A percentile compares a stretch with the other conserved stretches of the same genome.
Conservation (phyloP, 2,797 vertebrate genomes). For the Tamandua tetradactyla region DNA sequence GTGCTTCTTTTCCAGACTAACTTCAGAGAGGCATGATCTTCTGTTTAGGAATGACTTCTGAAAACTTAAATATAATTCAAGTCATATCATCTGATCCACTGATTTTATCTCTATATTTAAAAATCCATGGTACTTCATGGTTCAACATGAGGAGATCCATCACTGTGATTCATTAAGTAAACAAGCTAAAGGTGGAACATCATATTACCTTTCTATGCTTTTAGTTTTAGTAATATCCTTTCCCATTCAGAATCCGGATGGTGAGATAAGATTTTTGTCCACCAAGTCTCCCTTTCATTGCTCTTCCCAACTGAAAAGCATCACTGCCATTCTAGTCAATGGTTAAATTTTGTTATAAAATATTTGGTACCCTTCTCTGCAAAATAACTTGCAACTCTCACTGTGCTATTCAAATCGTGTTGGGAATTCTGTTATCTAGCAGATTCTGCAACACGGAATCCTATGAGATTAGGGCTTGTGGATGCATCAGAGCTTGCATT, state of each 20-base stretch:
- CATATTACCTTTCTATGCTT: constrained; percentile 6
- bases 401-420: background rate
- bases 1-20: background rate
- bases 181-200: constrained; percentile 44
- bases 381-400: background rate
- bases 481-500: background rate
- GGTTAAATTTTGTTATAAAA: constrained; percentile 26
- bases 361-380: background rate
- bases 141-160: constrained; percentile 23
- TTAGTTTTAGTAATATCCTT: constrained; percentile 47
- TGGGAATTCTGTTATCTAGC: background rate
- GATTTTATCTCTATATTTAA: constrained; percentile 50
- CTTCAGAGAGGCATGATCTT: constrained; percentile 29
- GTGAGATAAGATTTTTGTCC: constrained; percentile 47
- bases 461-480: background rate
- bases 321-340: constrained; percentile 33
- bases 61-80: constrained; percentile 51
- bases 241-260: constrained; percentile 12
- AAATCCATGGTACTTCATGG: constrained; percentile 17
- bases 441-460: background rate
- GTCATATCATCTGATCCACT: constrained; percentile 2
- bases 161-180: constrained; percentile 58
- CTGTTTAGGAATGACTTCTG: constrained; percentile 38
- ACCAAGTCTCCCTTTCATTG: background rate
- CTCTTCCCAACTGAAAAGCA: constrained; percentile 34